Conservation (phyloP, 37 sponge, comb jelly and placozoan genomes). For the Eunapius fragilis region DNA sequence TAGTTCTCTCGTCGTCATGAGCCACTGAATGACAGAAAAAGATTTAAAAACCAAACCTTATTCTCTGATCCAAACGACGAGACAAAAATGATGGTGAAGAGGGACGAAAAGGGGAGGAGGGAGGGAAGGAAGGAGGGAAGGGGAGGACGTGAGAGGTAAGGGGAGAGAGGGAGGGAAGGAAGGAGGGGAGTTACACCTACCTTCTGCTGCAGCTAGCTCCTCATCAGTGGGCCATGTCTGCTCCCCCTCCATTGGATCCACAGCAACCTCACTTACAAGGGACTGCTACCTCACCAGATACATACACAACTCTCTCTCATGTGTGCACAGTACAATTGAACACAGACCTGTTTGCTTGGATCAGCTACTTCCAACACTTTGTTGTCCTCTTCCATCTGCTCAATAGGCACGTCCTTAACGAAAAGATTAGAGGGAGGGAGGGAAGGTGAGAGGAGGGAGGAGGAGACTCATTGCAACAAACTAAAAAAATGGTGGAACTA, state of each 20-base stretch:
- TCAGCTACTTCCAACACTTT: slow-evolving; percentile 75
- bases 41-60: no score
- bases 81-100: no score
- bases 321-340: background rate
- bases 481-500: slow-evolving; percentile 15
- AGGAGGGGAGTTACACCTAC: background rate
- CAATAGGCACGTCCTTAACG: background rate
- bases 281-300: slow-evolving; percentile 51
- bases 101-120: no score
- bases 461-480: background rate
- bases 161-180: background rate
- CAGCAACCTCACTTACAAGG: slow-evolving; percentile 73
- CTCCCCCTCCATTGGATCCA: slow-evolving; percentile 96
- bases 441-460: no score
- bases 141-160: background rate
- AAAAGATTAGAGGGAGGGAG: background rate
- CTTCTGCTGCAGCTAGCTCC: slow-evolving; percentile 77
- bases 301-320: background rate
- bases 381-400: slow-evolving; percentile 50
- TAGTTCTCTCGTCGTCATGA: background rate
- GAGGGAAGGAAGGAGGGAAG: no score
- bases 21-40: background rate
- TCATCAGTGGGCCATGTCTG: slow-evolving; percentile 99
- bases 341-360: slow-evolving; percentile 66
- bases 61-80: background rate